Percentiles rank a stretch among this genome's conserved stretches.
Evolutionary conservation across 2,888 invertebrate genomes (phyloP).

Genomic region (Noctua janthina): DNA sequence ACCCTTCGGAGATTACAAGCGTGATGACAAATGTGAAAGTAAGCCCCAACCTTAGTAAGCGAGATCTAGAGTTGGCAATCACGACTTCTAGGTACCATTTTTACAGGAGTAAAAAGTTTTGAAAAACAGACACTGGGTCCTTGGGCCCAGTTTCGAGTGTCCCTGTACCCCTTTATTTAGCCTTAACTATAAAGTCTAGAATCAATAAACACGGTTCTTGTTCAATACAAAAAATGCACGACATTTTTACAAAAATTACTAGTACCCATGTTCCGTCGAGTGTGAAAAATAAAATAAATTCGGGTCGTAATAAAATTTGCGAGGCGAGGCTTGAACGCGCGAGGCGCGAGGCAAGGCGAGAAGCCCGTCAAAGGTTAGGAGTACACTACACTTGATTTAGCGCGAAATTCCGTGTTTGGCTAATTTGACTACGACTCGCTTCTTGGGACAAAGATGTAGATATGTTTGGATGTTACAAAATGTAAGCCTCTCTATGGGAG

Average conservation of each 20-base stretch:
- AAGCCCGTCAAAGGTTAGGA: constrained; percentile 55
- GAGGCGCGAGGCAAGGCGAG: constrained; percentile 19
- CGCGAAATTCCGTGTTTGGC: constrained; percentile 77
- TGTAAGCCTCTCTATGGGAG: not conserved
- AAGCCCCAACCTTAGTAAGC: not conserved
- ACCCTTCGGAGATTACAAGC: not conserved
- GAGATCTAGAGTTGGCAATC: not conserved
- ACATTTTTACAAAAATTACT: constrained; percentile 73
- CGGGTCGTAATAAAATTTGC: constrained; percentile 59
- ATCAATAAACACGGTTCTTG: not conserved
- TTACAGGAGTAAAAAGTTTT: not conserved
- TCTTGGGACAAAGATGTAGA: constrained; percentile 39
- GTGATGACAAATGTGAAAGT: not conserved
- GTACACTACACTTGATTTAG: constrained; percentile 77
- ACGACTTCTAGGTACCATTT: not conserved
- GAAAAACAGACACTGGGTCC: not conserved
- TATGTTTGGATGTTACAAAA: constrained; percentile 40
- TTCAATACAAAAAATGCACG: not conserved
- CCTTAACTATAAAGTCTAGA: not conserved
- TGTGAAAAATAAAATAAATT: constrained; percentile 57
- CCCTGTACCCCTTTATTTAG: not conserved
- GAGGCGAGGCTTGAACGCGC: constrained; percentile 39
- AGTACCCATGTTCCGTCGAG: constrained; percentile 38
- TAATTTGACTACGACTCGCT: constrained; percentile 77
- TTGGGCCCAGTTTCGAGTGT: not conserved